phyloP scores from a whole-genome alignment of 2,888 invertebrate genomes.

The Cantharis lateralis region DNA sequence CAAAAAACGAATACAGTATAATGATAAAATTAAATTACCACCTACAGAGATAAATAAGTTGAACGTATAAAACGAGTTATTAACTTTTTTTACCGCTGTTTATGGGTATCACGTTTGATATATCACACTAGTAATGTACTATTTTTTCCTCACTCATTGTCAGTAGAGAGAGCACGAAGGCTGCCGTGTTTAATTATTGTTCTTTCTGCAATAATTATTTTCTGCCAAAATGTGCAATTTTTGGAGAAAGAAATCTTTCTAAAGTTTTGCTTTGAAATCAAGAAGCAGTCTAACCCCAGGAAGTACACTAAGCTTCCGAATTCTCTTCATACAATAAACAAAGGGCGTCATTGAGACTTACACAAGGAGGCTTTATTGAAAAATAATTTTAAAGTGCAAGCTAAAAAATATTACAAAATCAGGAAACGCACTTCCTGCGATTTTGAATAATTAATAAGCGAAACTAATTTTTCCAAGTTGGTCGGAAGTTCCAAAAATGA shows the following conservation, averaged over 20 bases:
- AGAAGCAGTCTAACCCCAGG: background rate
- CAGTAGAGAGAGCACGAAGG: background rate
- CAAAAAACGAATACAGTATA: constrained; percentile 22
- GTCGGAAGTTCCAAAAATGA: background rate
- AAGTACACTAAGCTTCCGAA: background rate
- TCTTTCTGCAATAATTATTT: background rate
- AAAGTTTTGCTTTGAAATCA: background rate
- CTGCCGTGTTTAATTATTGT: background rate
- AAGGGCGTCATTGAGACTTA: background rate
- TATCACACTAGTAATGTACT: constrained; percentile 2
- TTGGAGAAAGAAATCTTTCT: background rate
- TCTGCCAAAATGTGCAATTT: background rate
- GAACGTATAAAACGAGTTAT: constrained; percentile 21
- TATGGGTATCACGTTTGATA: constrained; percentile 11
- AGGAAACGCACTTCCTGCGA: background rate
- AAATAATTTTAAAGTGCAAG: background rate
- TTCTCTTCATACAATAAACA: background rate
- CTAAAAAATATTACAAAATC: background rate
- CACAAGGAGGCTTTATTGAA: background rate
- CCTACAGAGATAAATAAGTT: constrained; percentile 25
- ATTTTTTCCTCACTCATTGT: background rate
- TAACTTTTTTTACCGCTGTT: constrained; percentile 12
- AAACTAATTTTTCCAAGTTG: background rate
- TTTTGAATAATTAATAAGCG: background rate
- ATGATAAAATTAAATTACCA: constrained; percentile 27